Conservation (phyloP, 2,797 vertebrate species). For the Champsocephalus gunnari region DNA sequence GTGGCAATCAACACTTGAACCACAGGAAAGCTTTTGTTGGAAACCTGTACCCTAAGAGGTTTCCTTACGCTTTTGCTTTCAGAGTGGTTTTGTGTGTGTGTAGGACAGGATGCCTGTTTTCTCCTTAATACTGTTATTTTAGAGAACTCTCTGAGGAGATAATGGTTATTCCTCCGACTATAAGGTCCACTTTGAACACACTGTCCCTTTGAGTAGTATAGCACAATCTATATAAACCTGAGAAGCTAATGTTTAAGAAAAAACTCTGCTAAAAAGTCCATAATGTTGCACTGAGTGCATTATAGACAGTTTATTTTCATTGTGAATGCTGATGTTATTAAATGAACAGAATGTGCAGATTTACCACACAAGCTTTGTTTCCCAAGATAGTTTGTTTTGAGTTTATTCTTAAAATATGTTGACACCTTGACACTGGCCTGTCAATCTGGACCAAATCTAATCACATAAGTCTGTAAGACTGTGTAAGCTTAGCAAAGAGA, state of each 20-base stretch:
- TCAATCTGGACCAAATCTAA: constrained; percentile 22
- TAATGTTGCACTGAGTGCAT: neutral
- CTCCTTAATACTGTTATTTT: neutral
- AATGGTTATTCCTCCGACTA: neutral
- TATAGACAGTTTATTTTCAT: neutral
- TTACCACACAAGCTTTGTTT: neutral
- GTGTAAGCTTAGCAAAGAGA: constrained; percentile 25
- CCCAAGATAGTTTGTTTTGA: neutral
- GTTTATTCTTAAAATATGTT: neutral
- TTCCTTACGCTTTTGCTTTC: constrained; percentile 19
- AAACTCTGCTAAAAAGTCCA: constrained; percentile 5
- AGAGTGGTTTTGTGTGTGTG: neutral
- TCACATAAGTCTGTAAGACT: constrained; percentile 14
- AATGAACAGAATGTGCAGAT: neutral
- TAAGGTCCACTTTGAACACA: neutral
- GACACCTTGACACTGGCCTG: neutral
- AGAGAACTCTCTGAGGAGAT: neutral
- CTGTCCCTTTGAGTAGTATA: constrained; percentile 12
- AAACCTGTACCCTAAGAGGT: neutral
- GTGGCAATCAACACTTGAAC: neutral
- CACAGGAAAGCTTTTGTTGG: neutral
- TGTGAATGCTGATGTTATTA: neutral
- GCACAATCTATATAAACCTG: constrained; percentile 6
- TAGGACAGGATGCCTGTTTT: neutral
- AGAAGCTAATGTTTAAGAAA: neutral